Evolutionary conservation across 2,113 vertebrate genomes (phyloP), one percentile per base, ranked within the genome.

Genomic region (Leucosticte australis): DNA sequence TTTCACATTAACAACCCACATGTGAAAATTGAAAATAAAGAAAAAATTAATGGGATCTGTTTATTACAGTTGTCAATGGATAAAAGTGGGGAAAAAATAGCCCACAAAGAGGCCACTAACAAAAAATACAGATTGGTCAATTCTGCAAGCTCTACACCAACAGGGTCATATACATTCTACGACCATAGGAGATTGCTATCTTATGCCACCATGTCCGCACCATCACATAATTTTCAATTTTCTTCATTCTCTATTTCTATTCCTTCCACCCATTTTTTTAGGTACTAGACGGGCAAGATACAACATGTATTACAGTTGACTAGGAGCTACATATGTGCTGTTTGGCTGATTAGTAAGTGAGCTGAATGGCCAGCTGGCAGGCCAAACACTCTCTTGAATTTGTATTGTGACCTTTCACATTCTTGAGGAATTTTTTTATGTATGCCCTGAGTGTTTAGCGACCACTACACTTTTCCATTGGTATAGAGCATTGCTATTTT

Each of bases 361-460:
- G 13, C 31, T 77, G 52, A 76, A 69, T 46, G 44, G 15, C 22
- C 22, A 87, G 3, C 15, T 89, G 47, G 7, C 10, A 74, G 47
- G 13, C 20, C 20, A 76, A 57, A 80, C 3, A 80, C 20, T 55
- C 4, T 44, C 37, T 69, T 91, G 59, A 83, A 57, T 71, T 55
- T 3, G 11, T 57, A 9, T 28, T 19, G 5, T 2, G 2, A 8
- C 2, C 11, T 63, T 83, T 50, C 50, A 35, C 3, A 7, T 20
- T 56, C 19, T 63, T 64, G 13, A 56, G 7, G 6, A 10, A 60
- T 42, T 63, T 55, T 50, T 52, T 28, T 17, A 67, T 13, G 0
- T 22, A n/a, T 41, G 17, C 27, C 7, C 21, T 75, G 16, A 68
- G 6, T n/a, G 9, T 55, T 28, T 33, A n/a, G 11, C 0, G 0